Conservation (phyloP, 1,140 invertebrate species). For the Portunus trituberculatus region DNA sequence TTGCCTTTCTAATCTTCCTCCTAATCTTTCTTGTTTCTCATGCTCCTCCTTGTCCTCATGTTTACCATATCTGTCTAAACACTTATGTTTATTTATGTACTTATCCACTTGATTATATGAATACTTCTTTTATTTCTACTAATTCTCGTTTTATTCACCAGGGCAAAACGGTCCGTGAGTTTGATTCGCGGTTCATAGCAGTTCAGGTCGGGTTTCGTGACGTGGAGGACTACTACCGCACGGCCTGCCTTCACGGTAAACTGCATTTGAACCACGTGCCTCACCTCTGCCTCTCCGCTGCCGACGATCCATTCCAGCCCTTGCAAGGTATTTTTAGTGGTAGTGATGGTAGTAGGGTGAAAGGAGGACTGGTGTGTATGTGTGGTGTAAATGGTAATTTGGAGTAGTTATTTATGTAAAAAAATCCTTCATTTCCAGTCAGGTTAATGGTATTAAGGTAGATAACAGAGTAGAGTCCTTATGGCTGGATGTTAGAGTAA, state of each 20-base stretch:
- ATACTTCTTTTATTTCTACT: background rate
- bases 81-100: background rate
- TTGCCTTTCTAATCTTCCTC: background rate
- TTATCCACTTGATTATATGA: background rate
- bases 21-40: too few species aligned
- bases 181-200: conserved; percentile 90
- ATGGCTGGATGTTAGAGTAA: too few species aligned
- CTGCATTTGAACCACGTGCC: conserved; percentile 87
- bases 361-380: too few species aligned
- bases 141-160: conserved; percentile 78
- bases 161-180: conserved; percentile 90
- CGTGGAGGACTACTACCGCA: conserved; percentile 89
- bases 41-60: background rate
- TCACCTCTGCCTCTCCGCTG: conserved; percentile 89
- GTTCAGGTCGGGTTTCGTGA: conserved; percentile 90
- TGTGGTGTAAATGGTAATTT: too few species aligned
- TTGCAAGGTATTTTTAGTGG: conserved; percentile 82
- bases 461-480: too few species aligned
- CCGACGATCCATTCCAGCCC: conserved; percentile 93
- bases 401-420: too few species aligned
- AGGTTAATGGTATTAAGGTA: too few species aligned
- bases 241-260: conserved; percentile 88
- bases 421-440: too few species aligned
- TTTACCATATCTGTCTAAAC: background rate
- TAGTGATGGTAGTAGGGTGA: background rate